Base-by-base conservation (phyloP, 2,113 vertebrate genomes). In the Rissa tridactyla region DNA sequence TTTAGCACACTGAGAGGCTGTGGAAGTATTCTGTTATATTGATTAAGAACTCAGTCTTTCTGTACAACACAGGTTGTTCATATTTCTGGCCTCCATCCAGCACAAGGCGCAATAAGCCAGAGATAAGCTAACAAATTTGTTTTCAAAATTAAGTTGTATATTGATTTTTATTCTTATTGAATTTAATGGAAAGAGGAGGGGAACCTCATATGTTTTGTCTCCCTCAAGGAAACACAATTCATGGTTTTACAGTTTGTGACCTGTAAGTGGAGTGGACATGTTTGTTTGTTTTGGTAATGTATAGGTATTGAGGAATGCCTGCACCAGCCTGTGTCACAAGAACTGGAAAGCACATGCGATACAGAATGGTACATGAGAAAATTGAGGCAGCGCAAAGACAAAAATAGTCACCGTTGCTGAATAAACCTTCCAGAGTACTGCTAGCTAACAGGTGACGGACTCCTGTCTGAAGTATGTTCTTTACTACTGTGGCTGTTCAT, bases 151-250 rank as follows among this genome's bases (percentile, higher is more conserved):
- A 90, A 86, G 16, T 94, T 86, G 55, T 51, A 16, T 62, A 82
- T 95, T 89, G 71, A 73, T 96, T 94, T 85, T 86, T 15, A 71
- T 84, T 94, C 47, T 90, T 86, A 86, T 64, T 97, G 66, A 86
- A 86, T 96, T 95, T 92, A 30, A 75, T 51, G 34, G 10, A 13
- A 65, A 82, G 52, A 93, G 9, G 30, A 55, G 16, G 21, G 52
- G 5, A 61, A 15, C 21, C 5, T 77, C 46, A 34, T 17, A 25
- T 18, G 23, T 90, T 80, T 82, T 90, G 32, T 72, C 21, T 86
- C 32, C 62, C 82, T 38, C 19, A 58, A 88, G 44, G 64, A 34
- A 94, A 32, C 40, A 80, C 10, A 80, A 13, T 14, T 72, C 54
- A 65, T 32, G 66, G 52, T 61, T 78, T 38, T 71, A 49, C 17